phyloP scores from a whole-genome alignment of 2,888 invertebrate genomes.

The Aricia artaxerxes region DNA sequence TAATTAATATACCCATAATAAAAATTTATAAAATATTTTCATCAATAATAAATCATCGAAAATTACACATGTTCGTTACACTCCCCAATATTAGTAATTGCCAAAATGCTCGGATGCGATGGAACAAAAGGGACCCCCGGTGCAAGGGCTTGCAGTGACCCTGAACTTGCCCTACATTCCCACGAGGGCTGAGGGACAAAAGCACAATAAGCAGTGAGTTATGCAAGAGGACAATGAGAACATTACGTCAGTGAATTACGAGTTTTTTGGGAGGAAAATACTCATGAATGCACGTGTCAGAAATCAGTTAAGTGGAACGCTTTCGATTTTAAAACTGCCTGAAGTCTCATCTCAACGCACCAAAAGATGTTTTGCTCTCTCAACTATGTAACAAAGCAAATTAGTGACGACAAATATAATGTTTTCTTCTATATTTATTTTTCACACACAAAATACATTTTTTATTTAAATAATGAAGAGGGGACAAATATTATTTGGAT shows the following conservation, averaged over 20 bases:
- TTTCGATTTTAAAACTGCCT: too few species aligned
- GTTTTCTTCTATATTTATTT: too few species aligned
- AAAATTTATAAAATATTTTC: too few species aligned
- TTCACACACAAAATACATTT: too few species aligned
- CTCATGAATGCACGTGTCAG: background rate
- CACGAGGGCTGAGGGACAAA: constrained; percentile 62
- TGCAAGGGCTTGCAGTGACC: constrained; percentile 48
- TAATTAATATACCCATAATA: too few species aligned
- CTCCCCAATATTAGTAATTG: background rate
- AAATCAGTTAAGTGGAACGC: background rate
- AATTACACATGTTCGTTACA: background rate
- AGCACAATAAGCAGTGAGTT: constrained; percentile 47
- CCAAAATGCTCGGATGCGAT: background rate
- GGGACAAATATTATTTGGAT: too few species aligned
- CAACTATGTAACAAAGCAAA: too few species aligned
- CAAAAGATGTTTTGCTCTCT: too few species aligned
- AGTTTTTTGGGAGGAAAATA: background rate
- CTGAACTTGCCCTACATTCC: constrained; percentile 76
- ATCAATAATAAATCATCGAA: background rate
- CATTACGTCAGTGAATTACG: background rate
- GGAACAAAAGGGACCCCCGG: constrained; percentile 43
- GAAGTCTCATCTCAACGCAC: too few species aligned
- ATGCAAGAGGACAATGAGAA: constrained; percentile 35
- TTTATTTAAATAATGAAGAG: too few species aligned
- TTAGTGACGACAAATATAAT: too few species aligned